Conservation (phyloP, 2,797 vertebrate genomes). For the Atherinosoma microstoma region DNA sequence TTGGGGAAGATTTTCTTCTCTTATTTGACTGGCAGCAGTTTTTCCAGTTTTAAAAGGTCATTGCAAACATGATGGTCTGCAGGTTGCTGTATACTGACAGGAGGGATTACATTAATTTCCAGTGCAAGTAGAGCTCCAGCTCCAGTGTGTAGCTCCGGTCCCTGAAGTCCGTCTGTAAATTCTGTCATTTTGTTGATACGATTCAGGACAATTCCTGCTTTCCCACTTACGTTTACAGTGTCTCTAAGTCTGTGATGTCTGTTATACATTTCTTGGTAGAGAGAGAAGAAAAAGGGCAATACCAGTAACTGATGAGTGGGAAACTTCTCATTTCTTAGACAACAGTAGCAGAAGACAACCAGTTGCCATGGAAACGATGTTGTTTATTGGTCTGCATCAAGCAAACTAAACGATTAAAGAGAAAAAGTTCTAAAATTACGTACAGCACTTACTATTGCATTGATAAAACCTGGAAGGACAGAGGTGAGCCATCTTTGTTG, state of each 20-base stretch:
- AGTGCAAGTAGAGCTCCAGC: not conserved
- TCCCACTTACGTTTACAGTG: not conserved
- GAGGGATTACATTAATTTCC: not conserved
- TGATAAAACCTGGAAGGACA: not conserved
- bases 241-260: not conserved
- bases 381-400: not conserved
- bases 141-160: not conserved
- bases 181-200: not conserved
- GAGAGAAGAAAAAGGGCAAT: not conserved
- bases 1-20: not conserved
- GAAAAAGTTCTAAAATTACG: not conserved
- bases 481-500: not conserved
- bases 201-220: not conserved
- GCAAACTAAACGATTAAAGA: not conserved
- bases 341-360: not conserved
- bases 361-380: not conserved
- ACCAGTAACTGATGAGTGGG: not conserved
- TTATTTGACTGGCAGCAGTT: not conserved
- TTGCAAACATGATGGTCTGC: not conserved
- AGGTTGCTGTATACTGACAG: not conserved
- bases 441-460: no score
- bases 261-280: not conserved
- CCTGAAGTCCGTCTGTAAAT: not conserved
- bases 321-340: not conserved
- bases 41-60: not conserved